Evolutionary conservation across 2,113 vertebrate genomes (phyloP).

Genomic region (Pseudopodoces humilis): DNA sequence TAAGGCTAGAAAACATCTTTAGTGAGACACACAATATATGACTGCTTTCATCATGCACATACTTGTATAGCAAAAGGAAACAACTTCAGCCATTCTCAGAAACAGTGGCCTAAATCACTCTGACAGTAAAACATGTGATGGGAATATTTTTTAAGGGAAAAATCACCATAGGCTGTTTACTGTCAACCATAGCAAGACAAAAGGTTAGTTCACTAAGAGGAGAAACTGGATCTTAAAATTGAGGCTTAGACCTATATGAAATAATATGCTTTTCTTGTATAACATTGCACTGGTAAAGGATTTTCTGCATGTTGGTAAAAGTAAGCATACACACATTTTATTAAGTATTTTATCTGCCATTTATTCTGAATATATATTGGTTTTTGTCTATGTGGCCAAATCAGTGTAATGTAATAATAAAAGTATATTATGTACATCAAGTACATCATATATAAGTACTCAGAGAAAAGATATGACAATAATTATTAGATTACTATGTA

Average conservation of each 20-base stretch:
- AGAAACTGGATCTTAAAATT: not conserved
- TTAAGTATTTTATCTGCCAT: not conserved
- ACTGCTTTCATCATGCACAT: not conserved
- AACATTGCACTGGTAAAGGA: not conserved
- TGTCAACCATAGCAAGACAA: not conserved
- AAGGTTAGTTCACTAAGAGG: not conserved
- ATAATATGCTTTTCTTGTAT: not conserved
- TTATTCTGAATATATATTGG: not conserved
- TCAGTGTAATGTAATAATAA: not conserved
- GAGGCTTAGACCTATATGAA: not conserved
- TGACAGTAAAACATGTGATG: not conserved
- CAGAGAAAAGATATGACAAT: not conserved
- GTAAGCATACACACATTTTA: not conserved
- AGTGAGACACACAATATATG: not conserved
- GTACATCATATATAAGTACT: not conserved
- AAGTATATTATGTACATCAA: not conserved
- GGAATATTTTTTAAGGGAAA: conserved; percentile 25
- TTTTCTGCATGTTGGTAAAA: not conserved
- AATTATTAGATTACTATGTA: not conserved
- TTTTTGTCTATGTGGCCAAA: not conserved
- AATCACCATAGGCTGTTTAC: not conserved
- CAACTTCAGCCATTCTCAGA: not conserved
- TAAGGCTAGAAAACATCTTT: not conserved
- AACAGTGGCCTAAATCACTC: conserved; percentile 16
- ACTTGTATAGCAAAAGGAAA: not conserved